A percentile compares a stretch with the other conserved stretches of the same genome.
Conservation (phyloP, 1,140 invertebrate species). For the Leptinotarsa defecta region DNA sequence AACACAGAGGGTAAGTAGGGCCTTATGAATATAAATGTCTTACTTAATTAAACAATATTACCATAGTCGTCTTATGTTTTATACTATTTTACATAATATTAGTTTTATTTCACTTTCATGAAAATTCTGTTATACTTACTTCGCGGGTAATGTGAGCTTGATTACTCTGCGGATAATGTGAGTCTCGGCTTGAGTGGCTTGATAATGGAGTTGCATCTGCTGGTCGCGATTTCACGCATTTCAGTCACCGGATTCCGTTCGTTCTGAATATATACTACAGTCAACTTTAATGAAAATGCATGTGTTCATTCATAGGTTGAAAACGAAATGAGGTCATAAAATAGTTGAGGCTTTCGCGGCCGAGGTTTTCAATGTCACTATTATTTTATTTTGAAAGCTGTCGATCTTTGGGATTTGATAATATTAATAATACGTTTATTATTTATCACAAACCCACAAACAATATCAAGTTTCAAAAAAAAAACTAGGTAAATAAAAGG, state of each 20-base stretch:
- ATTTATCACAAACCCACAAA: too few species aligned
- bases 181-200: neutral
- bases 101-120: constrained; percentile 6
- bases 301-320: too few species aligned
- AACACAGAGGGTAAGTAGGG: neutral
- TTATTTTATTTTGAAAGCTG: too few species aligned
- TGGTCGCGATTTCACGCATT: neutral
- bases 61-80: constrained; percentile 8
- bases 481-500: too few species aligned
- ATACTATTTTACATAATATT: constrained; percentile 7
- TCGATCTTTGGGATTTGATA: too few species aligned
- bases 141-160: neutral
- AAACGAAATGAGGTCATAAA: too few species aligned
- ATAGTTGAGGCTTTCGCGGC: neutral
- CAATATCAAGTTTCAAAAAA: too few species aligned
- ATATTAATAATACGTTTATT: too few species aligned
- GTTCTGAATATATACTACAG: too few species aligned
- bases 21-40: constrained; percentile 8
- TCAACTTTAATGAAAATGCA: too few species aligned
- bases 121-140: neutral
- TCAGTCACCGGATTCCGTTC: neutral
- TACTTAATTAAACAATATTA: constrained; percentile 3
- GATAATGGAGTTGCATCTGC: neutral
- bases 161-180: neutral
- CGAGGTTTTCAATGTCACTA: too few species aligned